These are phyloP conservation scores for Felis chaus DNA, from an alignment of 2,113 vertebrate species.

Conservation along the genomic window DNA sequence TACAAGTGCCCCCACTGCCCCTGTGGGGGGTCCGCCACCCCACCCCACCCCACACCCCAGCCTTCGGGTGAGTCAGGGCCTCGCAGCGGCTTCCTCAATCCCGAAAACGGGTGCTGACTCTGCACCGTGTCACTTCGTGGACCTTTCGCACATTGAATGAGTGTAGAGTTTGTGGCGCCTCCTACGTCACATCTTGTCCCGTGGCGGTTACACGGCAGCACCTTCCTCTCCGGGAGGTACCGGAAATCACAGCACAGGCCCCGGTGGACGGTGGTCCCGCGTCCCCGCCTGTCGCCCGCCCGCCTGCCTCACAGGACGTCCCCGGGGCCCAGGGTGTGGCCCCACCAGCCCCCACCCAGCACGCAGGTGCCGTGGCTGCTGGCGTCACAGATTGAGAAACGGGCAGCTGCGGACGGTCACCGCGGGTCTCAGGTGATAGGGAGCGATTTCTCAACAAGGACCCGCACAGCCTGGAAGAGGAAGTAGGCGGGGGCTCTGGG, in stretches of 20 bases:
- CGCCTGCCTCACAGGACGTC: neutral
- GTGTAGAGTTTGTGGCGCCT: rapidly evolving
- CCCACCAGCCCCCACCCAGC: neutral
- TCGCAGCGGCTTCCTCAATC: neutral
- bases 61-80: neutral
- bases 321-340: neutral
- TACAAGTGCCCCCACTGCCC: neutral
- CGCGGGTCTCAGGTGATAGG: rapidly evolving
- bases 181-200: neutral
- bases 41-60: neutral
- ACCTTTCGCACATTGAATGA: rapidly evolving
- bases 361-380: neutral
- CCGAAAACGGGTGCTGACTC: rapidly evolving
- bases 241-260: neutral
- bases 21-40: rapidly evolving
- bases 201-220: rapidly evolving
- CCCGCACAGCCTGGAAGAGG: rapidly evolving
- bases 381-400: neutral
- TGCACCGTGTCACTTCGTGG: rapidly evolving
- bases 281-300: neutral
- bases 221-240: rapidly evolving
- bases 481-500: neutral
- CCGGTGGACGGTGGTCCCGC: rapidly evolving
- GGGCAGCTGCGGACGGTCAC: too few relatives aligned
- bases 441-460: neutral